Base-by-base conservation (phyloP, 2,797 vertebrate species). In the Leptoclinus maculatus region DNA sequence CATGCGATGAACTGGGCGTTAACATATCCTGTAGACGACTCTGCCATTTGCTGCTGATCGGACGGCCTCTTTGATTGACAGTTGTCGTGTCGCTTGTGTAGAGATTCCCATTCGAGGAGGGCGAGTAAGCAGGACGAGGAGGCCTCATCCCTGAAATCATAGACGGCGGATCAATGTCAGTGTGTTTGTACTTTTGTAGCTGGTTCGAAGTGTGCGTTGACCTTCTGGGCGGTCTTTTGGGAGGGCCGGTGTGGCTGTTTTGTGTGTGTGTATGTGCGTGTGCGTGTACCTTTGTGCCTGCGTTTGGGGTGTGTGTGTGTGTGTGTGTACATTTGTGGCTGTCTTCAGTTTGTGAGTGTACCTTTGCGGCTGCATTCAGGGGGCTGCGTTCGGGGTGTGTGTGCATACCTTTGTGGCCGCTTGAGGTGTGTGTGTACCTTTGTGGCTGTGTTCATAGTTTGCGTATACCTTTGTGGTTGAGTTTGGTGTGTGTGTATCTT, bases 11-110 rank as follows among this genome's bases (percentile, higher is more conserved):
- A 8, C 68, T 68, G 0, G 95, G 92, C 2, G 90, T 70, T 23
- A 96, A 86, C 86, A 94, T 91, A 10, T 94, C 92, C 72, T 94
- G 94, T 29, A 94, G 91, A 72, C 74, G 88, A 76, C 83, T 90
- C 78, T 87, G 82, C 86, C 85, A 92, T 45, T 85, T 87, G 10
- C 0, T 88, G 79, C 17, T 90, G 39, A 21, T 54, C 11, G 78
- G 65, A 21, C 27, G 82, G 1, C 27, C 79, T 47, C 85, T 86
- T 78, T 84, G 92, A 88, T 36, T 88, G 77, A 79, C 72, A 19
- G 80, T 76, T 25, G 85, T 8, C 47, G 45, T 36, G 54, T 91
- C 91, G 12, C 64, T 77, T 1, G 69, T 75, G 79, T 72, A 83
- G 21, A 90, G 65, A 75, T 87, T 95, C 39, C 95, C 95, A 57